Percentiles rank a stretch among this genome's conserved stretches.
Evolutionary conservation across 2,888 invertebrate species (phyloP).

Genomic region (Griposia aprilina): DNA sequence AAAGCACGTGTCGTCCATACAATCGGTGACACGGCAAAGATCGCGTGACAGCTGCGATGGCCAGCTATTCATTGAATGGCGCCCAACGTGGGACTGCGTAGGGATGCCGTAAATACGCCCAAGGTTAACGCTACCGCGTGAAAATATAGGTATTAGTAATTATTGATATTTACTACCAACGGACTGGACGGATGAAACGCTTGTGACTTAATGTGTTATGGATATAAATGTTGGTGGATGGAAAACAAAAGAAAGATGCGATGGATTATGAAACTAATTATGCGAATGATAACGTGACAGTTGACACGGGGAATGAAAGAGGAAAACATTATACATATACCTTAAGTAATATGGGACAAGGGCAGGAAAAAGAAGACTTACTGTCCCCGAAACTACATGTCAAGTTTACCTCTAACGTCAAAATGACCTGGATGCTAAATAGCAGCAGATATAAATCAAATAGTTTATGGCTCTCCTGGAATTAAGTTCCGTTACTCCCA

Average conservation of each 20-base stretch:
- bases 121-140: slow-evolving; percentile 39
- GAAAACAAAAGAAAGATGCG: neutral
- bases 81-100: slow-evolving; percentile 52
- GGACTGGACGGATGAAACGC: neutral
- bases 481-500: no score
- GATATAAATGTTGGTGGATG: neutral
- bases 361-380: no score
- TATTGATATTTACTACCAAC: slow-evolving; percentile 25
- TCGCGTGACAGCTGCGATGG: slow-evolving; percentile 52
- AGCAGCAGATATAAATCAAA: neutral
- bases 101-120: slow-evolving; percentile 35
- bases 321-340: neutral
- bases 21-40: slow-evolving; percentile 31
- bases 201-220: neutral
- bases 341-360: no score
- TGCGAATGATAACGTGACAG: neutral
- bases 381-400: neutral
- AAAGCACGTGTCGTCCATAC: slow-evolving; percentile 19
- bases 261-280: neutral
- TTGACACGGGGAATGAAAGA: neutral
- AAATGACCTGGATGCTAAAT: neutral
- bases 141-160: slow-evolving; percentile 22
- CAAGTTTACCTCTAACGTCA: neutral
- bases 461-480: neutral
- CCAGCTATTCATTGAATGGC: slow-evolving; percentile 55